Conservation (phyloP, 2,113 vertebrate species). For the Reinhardtius hippoglossoides region DNA sequence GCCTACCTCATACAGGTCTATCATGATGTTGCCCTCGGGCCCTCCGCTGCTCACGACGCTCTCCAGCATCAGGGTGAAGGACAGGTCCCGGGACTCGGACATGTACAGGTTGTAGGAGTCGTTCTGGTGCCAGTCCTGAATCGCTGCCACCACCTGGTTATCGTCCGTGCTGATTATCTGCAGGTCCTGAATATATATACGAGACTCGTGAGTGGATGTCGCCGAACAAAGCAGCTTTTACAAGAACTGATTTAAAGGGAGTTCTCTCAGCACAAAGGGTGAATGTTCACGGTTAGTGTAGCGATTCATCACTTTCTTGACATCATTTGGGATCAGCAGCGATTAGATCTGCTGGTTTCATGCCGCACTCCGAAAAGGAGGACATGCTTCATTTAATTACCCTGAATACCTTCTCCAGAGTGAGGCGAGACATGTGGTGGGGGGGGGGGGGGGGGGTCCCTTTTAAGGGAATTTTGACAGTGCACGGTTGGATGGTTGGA, state of each 20-base stretch:
- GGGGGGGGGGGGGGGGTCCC: conserved; percentile 17
- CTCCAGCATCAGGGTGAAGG: conserved; percentile 93
- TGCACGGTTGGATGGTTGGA: conserved; percentile 38
- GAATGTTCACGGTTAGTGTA: not conserved
- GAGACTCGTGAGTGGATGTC: conserved; percentile 11
- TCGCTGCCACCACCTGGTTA: conserved; percentile 93
- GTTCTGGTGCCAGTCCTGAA: conserved; percentile 95
- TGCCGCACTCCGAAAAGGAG: conserved; percentile 48
- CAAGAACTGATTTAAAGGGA: conserved; percentile 2
- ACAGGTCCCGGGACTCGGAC: conserved; percentile 89
- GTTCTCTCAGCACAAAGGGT: not conserved
- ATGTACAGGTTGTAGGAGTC: conserved; percentile 95
- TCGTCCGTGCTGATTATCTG: conserved; percentile 96
- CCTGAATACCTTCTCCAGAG: conserved; percentile 26
- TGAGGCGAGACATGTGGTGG: conserved; percentile 9
- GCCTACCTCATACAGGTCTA: conserved; percentile 95
- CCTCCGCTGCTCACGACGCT: conserved; percentile 91
- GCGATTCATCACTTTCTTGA: not conserved
- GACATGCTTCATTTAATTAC: conserved; percentile 47
- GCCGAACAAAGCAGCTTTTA: not conserved
- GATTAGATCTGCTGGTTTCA: conserved; percentile 49
- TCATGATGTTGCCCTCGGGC: conserved; percentile 94
- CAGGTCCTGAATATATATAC: conserved; percentile 85
- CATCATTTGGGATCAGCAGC: conserved; percentile 51
- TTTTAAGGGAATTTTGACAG: conserved; percentile 43